Evolutionary conservation across 2,113 vertebrate genomes (phyloP).

Genomic region (Coracopsis vasa): DNA sequence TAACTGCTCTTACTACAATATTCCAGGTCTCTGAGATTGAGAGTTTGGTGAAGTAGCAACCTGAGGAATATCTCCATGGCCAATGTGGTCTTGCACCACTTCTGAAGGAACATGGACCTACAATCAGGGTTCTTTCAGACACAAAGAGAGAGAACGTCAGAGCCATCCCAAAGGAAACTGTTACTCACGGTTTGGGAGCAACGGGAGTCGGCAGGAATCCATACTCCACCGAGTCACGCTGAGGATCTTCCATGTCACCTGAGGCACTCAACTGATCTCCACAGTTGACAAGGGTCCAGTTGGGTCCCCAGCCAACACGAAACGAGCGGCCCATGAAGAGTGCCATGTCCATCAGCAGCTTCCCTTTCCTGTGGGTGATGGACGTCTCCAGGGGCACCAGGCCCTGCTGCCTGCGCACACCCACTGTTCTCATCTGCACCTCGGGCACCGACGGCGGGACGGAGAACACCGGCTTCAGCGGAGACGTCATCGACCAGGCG

Average conservation of each 20-base stretch:
- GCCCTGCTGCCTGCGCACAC: slow-evolving; percentile 78
- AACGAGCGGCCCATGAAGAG: slow-evolving; percentile 91
- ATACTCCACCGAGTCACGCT: slow-evolving; percentile 70
- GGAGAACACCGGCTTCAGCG: slow-evolving; percentile 58
- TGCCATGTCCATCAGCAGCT: slow-evolving; percentile 87
- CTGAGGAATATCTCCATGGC: not conserved
- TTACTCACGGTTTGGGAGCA: slow-evolving; percentile 83
- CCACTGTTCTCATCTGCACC: slow-evolving; percentile 78
- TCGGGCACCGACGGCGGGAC: slow-evolving; percentile 73
- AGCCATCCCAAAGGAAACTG: accelerated
- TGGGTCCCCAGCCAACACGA: slow-evolving; percentile 91
- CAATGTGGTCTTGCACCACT: not conserved
- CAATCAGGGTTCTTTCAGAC: not conserved
- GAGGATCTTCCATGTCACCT: not conserved
- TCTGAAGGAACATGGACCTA: accelerated
- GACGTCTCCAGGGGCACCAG: slow-evolving; percentile 85
- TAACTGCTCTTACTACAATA: accelerated
- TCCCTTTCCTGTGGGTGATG: slow-evolving; percentile 79
- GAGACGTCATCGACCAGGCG: slow-evolving; percentile 58
- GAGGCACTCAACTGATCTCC: slow-evolving; percentile 74
- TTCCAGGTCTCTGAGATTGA: not conserved
- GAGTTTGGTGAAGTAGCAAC: not conserved
- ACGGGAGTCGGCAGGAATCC: slow-evolving; percentile 79
- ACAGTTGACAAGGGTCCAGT: slow-evolving; percentile 85
- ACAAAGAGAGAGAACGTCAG: accelerated